These are phyloP conservation scores for Brenthis ino DNA, from an alignment of 2,888 invertebrate genomes.

Conservation along the genomic window DNA sequence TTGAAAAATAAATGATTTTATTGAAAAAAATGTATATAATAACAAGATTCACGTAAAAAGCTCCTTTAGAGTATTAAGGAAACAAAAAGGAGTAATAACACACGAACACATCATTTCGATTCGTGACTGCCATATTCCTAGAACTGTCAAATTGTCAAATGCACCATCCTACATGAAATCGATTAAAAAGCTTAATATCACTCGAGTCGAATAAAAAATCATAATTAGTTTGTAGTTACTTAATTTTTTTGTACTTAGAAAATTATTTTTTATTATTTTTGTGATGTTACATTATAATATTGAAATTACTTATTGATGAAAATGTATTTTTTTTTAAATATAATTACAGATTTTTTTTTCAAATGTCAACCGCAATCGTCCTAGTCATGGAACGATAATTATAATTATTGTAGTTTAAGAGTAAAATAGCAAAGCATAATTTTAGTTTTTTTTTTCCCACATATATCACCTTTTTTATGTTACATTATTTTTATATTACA, in stretches of 20 bases:
- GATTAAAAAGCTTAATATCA: no score
- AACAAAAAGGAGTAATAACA: no score
- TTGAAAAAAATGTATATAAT: no score
- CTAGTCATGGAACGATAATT: constrained; percentile 18
- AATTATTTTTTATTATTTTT: constrained; percentile 7
- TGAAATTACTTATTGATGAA: constrained; percentile 1
- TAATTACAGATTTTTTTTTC: not conserved
- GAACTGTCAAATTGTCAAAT: no score
- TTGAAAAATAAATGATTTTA: no score
- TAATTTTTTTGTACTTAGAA: constrained; percentile 25
- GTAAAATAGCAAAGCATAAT: not conserved
- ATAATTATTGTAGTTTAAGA: not conserved
- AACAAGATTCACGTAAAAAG: no score
- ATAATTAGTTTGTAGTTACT: constrained; percentile 13
- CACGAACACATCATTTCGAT: no score
- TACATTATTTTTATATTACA: no score
- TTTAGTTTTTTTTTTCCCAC: not conserved
- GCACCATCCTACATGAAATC: no score
- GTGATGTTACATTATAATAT: constrained; percentile 5
- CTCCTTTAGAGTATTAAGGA: no score
- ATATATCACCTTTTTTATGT: no score
- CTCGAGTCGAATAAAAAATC: not conserved
- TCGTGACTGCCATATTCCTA: no score
- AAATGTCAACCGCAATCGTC: constrained; percentile 5
- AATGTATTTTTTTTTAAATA: not conserved